Conservation (phyloP, 64 coral and sea anemone species). For the Trachythela sp. region DNA sequence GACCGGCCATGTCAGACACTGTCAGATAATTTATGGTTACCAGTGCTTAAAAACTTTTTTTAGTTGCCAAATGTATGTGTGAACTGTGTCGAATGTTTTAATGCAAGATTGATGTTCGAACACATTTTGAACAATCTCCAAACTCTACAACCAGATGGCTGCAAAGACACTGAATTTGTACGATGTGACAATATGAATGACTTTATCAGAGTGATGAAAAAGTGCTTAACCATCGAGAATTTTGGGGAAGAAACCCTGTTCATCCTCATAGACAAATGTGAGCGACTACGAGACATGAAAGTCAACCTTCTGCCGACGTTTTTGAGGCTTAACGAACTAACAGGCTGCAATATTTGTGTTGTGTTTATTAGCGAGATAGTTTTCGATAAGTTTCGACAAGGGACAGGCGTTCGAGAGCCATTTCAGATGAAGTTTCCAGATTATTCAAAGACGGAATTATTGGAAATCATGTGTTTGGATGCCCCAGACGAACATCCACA, state of each 20-base stretch:
- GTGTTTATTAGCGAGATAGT: slow-evolving; percentile 82
- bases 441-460: slow-evolving; percentile 73
- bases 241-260: slow-evolving; percentile 66
- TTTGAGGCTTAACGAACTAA: slow-evolving; percentile 74
- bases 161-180: slow-evolving; percentile 18
- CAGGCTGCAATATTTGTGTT: slow-evolving; percentile 71
- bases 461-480: slow-evolving; percentile 79
- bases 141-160: slow-evolving; percentile 3
- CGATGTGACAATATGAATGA: slow-evolving; percentile 94
- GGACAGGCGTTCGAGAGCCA: slow-evolving; percentile 83
- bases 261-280: slow-evolving; percentile 88
- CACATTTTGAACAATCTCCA: slow-evolving; percentile 64
- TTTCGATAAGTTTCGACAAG: slow-evolving; percentile 84
- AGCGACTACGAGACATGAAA: slow-evolving; percentile 85
- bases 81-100: slow-evolving; percentile 92
- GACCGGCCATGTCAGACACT: too few relatives aligned
- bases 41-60: too few relatives aligned
- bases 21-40: too few relatives aligned
- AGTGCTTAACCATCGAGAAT: slow-evolving; percentile 29
- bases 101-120: slow-evolving; percentile 73
- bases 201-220: slow-evolving; percentile 63
- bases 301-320: slow-evolving; percentile 68
- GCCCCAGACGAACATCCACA: slow-evolving; percentile 51
- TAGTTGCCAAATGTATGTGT: slow-evolving; percentile 71
- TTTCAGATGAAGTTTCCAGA: slow-evolving; percentile 63